Percentiles rank a stretch among this genome's conserved stretches.
phyloP scores from a whole-genome alignment of 2,113 vertebrate genomes.

The Melospiza georgiana region DNA sequence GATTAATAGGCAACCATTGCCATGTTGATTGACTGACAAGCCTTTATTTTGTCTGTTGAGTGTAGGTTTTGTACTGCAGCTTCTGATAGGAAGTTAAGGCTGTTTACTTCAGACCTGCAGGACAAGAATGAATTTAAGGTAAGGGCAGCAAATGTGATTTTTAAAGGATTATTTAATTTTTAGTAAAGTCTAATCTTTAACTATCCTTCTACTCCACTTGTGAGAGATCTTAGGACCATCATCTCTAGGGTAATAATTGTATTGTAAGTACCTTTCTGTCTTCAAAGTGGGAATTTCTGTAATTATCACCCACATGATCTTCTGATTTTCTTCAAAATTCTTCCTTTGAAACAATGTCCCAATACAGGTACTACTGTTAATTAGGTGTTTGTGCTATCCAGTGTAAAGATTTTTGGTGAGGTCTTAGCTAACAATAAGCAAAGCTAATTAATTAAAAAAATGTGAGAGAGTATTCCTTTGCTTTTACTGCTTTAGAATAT shows the following conservation, averaged over 20 bases:
- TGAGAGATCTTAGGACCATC: background rate
- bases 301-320: background rate
- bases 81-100: slow-evolving; percentile 87
- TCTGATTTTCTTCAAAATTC: background rate
- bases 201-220: background rate
- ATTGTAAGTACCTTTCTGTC: background rate
- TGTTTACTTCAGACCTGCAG: slow-evolving; percentile 92
- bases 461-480: fast-evolving
- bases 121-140: slow-evolving; percentile 91
- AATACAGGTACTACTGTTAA: background rate
- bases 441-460: background rate
- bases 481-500: background rate
- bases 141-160: slow-evolving; percentile 39
- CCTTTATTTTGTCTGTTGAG: slow-evolving; percentile 4
- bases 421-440: background rate
- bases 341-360: background rate
- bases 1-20: background rate
- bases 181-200: background rate
- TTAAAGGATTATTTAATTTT: background rate
- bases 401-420: background rate
- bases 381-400: background rate
- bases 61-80: slow-evolving; percentile 92
- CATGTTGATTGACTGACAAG: background rate
- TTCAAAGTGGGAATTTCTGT: background rate
- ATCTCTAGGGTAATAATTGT: background rate